Conservation (phyloP, 2,113 vertebrate genomes). For the Potamarius usumacintae region DNA sequence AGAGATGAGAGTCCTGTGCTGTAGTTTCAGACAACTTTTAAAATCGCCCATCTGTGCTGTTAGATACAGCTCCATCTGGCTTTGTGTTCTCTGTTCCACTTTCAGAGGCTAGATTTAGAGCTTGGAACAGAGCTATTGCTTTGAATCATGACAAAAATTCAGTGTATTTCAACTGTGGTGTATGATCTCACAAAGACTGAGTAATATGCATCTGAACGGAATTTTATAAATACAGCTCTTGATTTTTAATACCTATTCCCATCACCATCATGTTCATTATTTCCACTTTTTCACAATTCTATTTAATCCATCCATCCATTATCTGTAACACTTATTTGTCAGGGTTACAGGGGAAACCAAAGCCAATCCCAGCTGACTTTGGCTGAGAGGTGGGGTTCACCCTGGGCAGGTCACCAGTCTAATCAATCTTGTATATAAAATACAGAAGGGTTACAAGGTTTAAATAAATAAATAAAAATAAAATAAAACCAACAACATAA, state of each 20-base stretch:
- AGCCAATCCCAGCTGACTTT: too few species aligned
- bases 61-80: constrained; percentile 28
- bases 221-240: neutral
- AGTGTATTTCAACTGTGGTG: neutral
- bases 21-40: constrained; percentile 15
- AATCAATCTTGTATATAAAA: neutral
- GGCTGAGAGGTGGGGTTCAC: too few species aligned
- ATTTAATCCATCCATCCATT: too few species aligned
- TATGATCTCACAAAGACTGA: neutral
- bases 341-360: too few species aligned
- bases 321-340: too few species aligned
- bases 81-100: neutral
- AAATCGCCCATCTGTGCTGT: constrained; percentile 35
- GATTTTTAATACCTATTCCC: neutral
- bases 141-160: neutral
- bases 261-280: neutral
- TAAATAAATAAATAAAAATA: too few species aligned
- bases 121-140: neutral
- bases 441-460: neutral
- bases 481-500: neutral
- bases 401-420: neutral
- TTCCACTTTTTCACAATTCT: neutral
- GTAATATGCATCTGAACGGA: neutral
- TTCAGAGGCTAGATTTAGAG: neutral
- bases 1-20: constrained; percentile 30